phyloP scores from a whole-genome alignment of 2,797 vertebrate species.

The Cryptoblepharus egeriae region DNA sequence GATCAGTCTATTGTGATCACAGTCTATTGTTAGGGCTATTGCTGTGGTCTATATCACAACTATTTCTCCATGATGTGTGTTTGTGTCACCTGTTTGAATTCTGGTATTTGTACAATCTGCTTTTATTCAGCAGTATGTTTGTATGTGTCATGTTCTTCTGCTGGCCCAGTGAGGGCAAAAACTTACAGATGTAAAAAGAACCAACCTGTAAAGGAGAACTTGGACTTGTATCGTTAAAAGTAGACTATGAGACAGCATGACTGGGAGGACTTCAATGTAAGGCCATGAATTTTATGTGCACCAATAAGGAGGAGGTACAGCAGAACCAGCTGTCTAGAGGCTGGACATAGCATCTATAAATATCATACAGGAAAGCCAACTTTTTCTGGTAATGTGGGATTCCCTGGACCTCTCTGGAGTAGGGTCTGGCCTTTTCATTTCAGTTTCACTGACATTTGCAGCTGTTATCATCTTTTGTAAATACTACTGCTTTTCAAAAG shows the following conservation, averaged over 20 bases:
- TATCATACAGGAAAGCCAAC: constrained; percentile 36
- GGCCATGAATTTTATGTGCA: constrained; percentile 41
- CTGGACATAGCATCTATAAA: constrained; percentile 50
- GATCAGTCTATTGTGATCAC: too few relatives aligned
- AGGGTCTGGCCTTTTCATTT: constrained; percentile 54
- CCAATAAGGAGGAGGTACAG: constrained; percentile 43
- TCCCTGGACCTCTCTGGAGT: constrained; percentile 43
- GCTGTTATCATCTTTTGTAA: constrained; percentile 57
- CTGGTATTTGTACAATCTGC: neutral
- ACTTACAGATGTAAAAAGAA: neutral
- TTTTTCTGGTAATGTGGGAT: constrained; percentile 52
- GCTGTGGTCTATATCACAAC: neutral
- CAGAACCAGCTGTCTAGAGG: constrained; percentile 37
- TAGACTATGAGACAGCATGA: constrained; percentile 6
- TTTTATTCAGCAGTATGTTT: neutral
- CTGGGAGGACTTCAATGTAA: constrained; percentile 29
- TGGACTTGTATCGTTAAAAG: neutral
- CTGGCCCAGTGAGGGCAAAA: neutral
- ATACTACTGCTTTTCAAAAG: constrained; percentile 40
- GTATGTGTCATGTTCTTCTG: neutral
- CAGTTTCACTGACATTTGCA: constrained; percentile 52
- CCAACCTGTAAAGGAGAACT: neutral
- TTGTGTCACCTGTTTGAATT: neutral
- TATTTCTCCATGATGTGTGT: neutral
- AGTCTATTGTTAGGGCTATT: too few relatives aligned